Base-by-base conservation (phyloP, 2,113 vertebrate species). In the Orcinus orca region DNA sequence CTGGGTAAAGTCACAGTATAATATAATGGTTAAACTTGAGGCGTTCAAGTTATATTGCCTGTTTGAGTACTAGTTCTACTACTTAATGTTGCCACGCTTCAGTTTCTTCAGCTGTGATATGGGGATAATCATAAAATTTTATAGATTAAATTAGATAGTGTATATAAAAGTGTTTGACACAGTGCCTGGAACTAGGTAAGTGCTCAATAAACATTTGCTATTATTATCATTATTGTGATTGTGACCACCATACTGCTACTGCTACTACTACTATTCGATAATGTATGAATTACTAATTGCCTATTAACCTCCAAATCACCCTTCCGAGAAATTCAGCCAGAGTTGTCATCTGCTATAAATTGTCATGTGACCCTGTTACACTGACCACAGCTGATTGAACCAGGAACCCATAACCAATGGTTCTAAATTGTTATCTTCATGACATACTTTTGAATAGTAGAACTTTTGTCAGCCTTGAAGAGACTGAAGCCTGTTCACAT, bases 91-190 rank as follows among this genome's bases (percentile, higher is more conserved):
- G 55, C 85, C 84, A 88, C 60, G 18, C n/a, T 70, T 95, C 25
- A 18, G 47, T 88, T 76, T 86, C 60, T 81, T 92, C 36, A 80
- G 50, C 44, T 95, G n/a, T 94, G 88, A 94, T 84, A 55, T 68
- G 63, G 14, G 38, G 58, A 70, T 92, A 83, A 92, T 87, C 77
- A 67, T 76, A 74, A 82, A 67, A 58, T 86, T 38, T 58, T 68
- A 41, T 80, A 89, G 63, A 86, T 83, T 90, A 88, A 29, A 73
- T 79, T 55, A 60, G 55, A 44, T 38, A 65, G 79, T 70, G 4
- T 79, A 77, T 82, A 74, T 53, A 67, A 83, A 92, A 67, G 17
- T 36, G 50, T 33, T 60, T 92, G 67, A 8, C 50, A 82, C 13
- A 31, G 15, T 36, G 33, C 62, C 83, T 79, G 1, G 63, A 62